A percentile compares a stretch with the other conserved stretches of the same genome.
phyloP scores from a whole-genome alignment of 2,113 vertebrate genomes.

The Triplophysa rosa region DNA sequence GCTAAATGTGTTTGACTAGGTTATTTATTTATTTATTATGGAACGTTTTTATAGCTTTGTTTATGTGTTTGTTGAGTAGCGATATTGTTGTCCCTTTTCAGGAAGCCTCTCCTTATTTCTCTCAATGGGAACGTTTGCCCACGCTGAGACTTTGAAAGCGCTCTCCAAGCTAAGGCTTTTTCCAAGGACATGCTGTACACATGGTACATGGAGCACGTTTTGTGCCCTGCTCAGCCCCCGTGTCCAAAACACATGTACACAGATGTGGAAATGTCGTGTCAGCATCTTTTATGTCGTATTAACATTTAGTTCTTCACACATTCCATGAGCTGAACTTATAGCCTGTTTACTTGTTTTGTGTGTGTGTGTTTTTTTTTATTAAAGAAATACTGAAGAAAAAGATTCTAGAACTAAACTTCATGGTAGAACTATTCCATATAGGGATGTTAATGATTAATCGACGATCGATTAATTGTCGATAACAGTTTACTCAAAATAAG shows the following conservation, averaged over 20 bases:
- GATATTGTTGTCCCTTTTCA: not conserved
- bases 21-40: too few species aligned
- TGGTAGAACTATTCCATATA: too few species aligned
- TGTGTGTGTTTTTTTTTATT: too few species aligned
- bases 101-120: not conserved
- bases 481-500: too few species aligned
- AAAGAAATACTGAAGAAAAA: too few species aligned
- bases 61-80: not conserved
- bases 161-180: constrained; percentile 25
- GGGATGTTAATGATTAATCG: too few species aligned
- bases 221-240: not conserved
- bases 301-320: not conserved
- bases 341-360: not conserved
- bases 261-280: not conserved
- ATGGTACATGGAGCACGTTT: not conserved
- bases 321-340: not conserved
- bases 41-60: too few species aligned
- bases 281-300: not conserved
- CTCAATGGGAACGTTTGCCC: constrained; percentile 34
- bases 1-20: too few species aligned
- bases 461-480: too few species aligned
- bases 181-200: constrained; percentile 44
- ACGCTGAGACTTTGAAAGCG: constrained; percentile 3
- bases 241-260: not conserved
- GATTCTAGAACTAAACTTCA: too few species aligned